phyloP scores from a whole-genome alignment of 1,140 invertebrate genomes.

The Achatina immaculata region DNA sequence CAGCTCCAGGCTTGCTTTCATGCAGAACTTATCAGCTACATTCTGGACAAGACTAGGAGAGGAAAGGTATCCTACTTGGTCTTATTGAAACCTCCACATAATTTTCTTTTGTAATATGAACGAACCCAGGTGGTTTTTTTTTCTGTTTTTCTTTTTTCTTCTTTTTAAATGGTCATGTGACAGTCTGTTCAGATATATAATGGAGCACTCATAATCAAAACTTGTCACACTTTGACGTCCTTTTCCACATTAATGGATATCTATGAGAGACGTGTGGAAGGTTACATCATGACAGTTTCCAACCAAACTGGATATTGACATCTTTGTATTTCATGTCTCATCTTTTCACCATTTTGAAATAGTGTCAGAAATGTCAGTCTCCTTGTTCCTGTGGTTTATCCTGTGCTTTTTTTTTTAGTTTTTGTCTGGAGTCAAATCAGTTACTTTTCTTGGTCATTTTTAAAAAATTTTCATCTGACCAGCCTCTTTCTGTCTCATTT shows the following conservation, averaged over 20 bases:
- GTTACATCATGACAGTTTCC: conserved; percentile 13
- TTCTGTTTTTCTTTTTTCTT: background rate
- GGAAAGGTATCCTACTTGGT: conserved; percentile 31
- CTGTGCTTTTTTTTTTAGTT: background rate
- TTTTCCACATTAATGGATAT: conserved; percentile 11
- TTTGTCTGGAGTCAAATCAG: background rate
- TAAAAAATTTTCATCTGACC: too few species aligned
- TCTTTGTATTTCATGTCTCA: too few species aligned
- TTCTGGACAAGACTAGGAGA: conserved; percentile 44
- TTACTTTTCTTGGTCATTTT: too few species aligned
- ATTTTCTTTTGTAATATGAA: background rate
- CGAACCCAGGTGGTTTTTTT: background rate
- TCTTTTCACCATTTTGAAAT: too few species aligned
- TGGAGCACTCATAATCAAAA: too few species aligned
- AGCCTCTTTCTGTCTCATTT: too few species aligned
- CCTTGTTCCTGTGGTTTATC: background rate
- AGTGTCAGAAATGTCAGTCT: too few species aligned
- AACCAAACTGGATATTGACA: too few species aligned
- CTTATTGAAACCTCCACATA: background rate
- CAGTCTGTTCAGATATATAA: too few species aligned
- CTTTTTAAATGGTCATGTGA: too few species aligned
- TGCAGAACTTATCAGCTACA: conserved; percentile 60
- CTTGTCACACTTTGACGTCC: too few species aligned
- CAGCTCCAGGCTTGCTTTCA: conserved; percentile 59
- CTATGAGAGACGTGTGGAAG: conserved; percentile 15